Base-by-base conservation (phyloP, 2,797 vertebrate genomes). In the Sylvilagus floridanus region DNA sequence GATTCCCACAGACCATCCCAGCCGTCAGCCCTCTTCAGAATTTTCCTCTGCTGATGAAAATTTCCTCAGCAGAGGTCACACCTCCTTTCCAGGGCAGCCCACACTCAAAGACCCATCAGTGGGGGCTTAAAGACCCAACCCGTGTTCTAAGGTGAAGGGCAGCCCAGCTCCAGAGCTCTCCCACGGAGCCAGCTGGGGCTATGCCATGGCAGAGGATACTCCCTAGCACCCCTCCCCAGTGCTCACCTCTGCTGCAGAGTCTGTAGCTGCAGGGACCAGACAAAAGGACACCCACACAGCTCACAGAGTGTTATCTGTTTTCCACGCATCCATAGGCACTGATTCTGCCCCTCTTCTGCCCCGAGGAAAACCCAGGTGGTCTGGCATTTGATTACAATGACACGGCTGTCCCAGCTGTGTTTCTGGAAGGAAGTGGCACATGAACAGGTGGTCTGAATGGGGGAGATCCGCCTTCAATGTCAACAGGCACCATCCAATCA, bases 31-130 rank as follows among this genome's bases (percentile, higher is more conserved):
- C 7, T 88, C 69, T 72, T 95, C 28, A 26, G 32, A 14, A 72
- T 91, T 14, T 62, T 28, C 32, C 37, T 65, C 47, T 26, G 75
- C 37, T 26, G 8, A 88, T 76, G 87, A 92, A 47, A 94, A 66
- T n/a, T 19, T 65, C 10, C n/a, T 81, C 54, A 7, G 19, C 26
- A 19, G 8, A 86, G 50, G 69, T 50, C 30, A 28, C 7, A n/a
- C 35, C 50, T 50, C 57, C 37, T 82, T 82, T 82, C 50, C 71
- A 90, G 57, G 6, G 47, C 37, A 87, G 22, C 12, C 2, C 4
- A 30, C 14, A 52, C 30, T 2, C 28, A 37, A 0, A 0, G 8
- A 54, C 0, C 10, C 26, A 65, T 32, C 4, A 7, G 5, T 6
- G 22, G 2, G 12, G 8, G 3, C 8, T 4, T 16, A 30, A 60